Evolutionary conservation across 2,113 vertebrate species (phyloP).

Genomic region (Etheostoma cragini): DNA sequence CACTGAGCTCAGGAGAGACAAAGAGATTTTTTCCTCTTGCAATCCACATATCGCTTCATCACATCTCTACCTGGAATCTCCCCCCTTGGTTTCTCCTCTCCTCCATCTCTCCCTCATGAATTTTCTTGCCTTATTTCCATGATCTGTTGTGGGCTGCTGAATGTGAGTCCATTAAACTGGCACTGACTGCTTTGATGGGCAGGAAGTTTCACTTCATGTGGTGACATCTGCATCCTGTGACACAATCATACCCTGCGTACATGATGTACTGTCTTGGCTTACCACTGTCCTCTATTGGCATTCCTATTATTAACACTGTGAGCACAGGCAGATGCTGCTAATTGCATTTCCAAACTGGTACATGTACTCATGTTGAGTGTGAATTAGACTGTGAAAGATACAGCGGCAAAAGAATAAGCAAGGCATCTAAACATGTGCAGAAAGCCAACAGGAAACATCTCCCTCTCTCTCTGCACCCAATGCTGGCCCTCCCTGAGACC

Average conservation of each 20-base stretch:
- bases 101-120: conserved; percentile 46
- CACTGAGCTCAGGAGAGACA: conserved; percentile 79
- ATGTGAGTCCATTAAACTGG: conserved; percentile 75
- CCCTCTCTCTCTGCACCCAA: conserved; percentile 54
- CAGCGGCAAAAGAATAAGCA: neutral
- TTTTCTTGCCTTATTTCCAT: conserved; percentile 63
- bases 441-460: conserved; percentile 79
- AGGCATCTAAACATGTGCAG: conserved; percentile 55
- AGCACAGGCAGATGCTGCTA: conserved; percentile 12
- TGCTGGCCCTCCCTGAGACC: conserved; percentile 74
- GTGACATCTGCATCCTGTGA: conserved; percentile 79
- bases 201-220: conserved; percentile 75
- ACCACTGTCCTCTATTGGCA: conserved; percentile 45
- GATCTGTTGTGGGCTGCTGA: conserved; percentile 51
- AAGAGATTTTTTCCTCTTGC: conserved; percentile 82
- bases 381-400: conserved; percentile 28
- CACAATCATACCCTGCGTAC: conserved; percentile 46
- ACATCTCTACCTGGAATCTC: conserved; percentile 68
- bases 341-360: conserved; percentile 22
- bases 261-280: conserved; percentile 58
- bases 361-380: conserved; percentile 20
- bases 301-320: conserved; percentile 11
- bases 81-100: conserved; percentile 53
- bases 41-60: conserved; percentile 77
- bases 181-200: conserved; percentile 75